Conservation (phyloP, 2,888 invertebrate species). For the Linnaemya vulpina region DNA sequence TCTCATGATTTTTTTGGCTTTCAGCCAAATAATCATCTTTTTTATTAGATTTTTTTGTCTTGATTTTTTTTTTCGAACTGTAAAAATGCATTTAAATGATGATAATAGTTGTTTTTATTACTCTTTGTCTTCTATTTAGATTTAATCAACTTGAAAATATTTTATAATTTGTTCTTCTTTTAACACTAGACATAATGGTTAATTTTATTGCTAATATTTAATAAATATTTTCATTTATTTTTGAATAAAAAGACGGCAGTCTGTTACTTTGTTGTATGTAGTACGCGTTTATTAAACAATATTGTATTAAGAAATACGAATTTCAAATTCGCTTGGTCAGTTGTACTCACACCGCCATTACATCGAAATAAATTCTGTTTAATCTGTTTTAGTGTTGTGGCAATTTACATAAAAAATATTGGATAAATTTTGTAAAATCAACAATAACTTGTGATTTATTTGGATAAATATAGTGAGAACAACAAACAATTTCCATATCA, state of each 20-base stretch:
- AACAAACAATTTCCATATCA: no score
- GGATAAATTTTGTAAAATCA: no score
- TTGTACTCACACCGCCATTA: no score
- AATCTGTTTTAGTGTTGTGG: no score
- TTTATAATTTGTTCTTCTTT: conserved; percentile 57
- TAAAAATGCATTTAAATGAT: conserved; percentile 60
- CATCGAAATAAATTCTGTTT: no score
- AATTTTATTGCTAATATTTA: conserved; percentile 34
- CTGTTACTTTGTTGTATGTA: not conserved
- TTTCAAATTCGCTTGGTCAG: not conserved
- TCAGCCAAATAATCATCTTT: conserved; percentile 60
- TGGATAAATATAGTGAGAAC: no score
- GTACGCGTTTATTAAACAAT: not conserved
- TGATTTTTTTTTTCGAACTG: conserved; percentile 6
- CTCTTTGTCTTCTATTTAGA: conserved; percentile 7
- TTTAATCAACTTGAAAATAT: conserved; percentile 40
- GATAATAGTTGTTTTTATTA: conserved; percentile 53
- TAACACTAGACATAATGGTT: conserved; percentile 43
- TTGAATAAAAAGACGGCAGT: not conserved
- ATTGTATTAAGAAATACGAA: not conserved
- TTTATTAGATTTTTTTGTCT: conserved; percentile 15
- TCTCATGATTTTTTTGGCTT: conserved; percentile 44
- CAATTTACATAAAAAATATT: no score
- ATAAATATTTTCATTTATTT: not conserved
- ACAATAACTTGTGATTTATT: no score